Evolutionary conservation across 1,140 invertebrate species (phyloP).

Genomic region (Batillaria attramentaria): DNA sequence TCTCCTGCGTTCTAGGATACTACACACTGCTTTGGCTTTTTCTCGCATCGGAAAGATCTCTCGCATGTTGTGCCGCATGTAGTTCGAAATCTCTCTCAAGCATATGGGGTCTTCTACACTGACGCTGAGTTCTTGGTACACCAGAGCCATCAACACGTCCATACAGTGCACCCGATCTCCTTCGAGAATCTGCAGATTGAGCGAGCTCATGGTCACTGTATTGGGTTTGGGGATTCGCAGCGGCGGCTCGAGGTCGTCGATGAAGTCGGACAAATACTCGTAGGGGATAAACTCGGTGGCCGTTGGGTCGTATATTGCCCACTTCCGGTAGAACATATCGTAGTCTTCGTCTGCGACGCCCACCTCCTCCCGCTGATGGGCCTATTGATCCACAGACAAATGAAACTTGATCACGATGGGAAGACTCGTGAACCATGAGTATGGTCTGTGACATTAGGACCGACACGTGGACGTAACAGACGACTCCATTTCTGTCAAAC

Average conservation of each 20-base stretch:
- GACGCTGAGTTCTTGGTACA: slow-evolving; percentile 90
- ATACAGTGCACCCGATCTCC: slow-evolving; percentile 97
- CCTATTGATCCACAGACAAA: too few relatives aligned
- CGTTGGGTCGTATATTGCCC: slow-evolving; percentile 97
- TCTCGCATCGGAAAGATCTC: too few relatives aligned
- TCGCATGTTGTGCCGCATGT: too few relatives aligned
- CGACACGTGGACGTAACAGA: too few relatives aligned
- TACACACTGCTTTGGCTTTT: too few relatives aligned
- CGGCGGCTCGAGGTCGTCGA: slow-evolving; percentile 92
- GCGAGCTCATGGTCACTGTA: slow-evolving; percentile 93
- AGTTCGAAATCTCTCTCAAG: too few relatives aligned
- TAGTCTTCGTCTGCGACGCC: slow-evolving; percentile 97
- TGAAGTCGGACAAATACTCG: slow-evolving; percentile 93
- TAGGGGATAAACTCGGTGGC: slow-evolving; percentile 97
- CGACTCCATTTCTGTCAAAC: too few relatives aligned
- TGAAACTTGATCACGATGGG: too few relatives aligned
- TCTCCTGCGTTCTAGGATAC: too few relatives aligned
- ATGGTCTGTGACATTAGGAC: too few relatives aligned
- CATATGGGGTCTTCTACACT: too few relatives aligned
- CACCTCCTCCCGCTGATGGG: slow-evolving; percentile 92
- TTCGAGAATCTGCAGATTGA: slow-evolving; percentile 94
- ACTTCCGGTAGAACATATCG: slow-evolving; percentile 97
- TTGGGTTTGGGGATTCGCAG: slow-evolving; percentile 92
- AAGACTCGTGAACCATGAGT: too few relatives aligned
- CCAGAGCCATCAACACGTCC: slow-evolving; percentile 93